phyloP scores from a whole-genome alignment of 2,797 vertebrate species.

The Alcedo atthis region DNA sequence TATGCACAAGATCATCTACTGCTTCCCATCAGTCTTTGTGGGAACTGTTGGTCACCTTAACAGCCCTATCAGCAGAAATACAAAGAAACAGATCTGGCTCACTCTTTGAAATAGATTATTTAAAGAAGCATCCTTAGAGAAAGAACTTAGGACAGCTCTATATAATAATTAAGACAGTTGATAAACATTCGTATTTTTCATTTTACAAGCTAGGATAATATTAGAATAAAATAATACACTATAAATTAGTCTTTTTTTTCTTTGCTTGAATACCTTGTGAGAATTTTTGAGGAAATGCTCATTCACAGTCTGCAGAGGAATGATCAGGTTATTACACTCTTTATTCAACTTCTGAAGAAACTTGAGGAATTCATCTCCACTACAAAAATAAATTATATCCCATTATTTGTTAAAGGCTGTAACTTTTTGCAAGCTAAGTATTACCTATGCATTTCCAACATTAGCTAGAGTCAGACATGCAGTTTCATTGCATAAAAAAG shows the following conservation, averaged over 20 bases:
- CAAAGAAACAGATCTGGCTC: background rate
- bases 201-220: background rate
- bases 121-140: background rate
- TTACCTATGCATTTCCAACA: background rate
- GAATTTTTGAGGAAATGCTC: conserved; percentile 83
- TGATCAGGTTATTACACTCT: conserved; percentile 86
- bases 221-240: background rate
- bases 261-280: conserved; percentile 85
- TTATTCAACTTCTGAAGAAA: conserved; percentile 88
- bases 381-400: conserved; percentile 58
- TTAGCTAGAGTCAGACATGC: background rate
- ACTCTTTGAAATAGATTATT: background rate
- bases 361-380: conserved; percentile 87
- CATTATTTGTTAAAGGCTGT: background rate
- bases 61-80: conserved; percentile 8
- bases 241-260: background rate
- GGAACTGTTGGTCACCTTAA: conserved; percentile 13
- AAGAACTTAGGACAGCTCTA: background rate
- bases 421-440: background rate
- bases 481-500: background rate
- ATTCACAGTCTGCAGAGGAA: conserved; percentile 83
- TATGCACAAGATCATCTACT: background rate
- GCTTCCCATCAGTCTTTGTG: background rate
- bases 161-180: background rate
- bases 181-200: background rate